Evolutionary conservation across 2,797 vertebrate species (phyloP).

Genomic region (Chaenodraco wilsoni): DNA sequence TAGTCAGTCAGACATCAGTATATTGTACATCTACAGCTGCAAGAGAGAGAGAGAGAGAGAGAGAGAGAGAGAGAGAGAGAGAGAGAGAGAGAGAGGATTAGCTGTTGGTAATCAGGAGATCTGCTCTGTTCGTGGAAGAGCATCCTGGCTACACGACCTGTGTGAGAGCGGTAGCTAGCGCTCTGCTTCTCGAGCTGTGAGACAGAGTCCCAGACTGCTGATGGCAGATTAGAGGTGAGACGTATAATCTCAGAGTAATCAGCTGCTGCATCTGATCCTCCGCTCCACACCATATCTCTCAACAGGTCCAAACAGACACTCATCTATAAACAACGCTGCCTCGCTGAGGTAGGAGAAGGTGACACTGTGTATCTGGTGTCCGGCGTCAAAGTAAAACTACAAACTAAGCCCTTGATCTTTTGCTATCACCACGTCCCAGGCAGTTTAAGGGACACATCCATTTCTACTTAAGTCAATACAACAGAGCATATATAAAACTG

Average conservation of each 20-base stretch:
- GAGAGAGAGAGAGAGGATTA: slow-evolving; percentile 53
- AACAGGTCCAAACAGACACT: slow-evolving; percentile 77
- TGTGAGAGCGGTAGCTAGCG: slow-evolving; percentile 28
- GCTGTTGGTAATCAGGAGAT: slow-evolving; percentile 65
- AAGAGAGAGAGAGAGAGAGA: slow-evolving; percentile 32
- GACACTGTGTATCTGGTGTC: slow-evolving; percentile 41
- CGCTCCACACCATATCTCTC: slow-evolving; percentile 61
- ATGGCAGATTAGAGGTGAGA: slow-evolving; percentile 80
- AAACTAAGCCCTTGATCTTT: slow-evolving; percentile 22
- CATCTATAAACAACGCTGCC: slow-evolving; percentile 56
- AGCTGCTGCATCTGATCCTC: slow-evolving; percentile 76
- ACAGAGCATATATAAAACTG: slow-evolving; percentile 60
- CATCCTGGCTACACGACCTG: slow-evolving; percentile 60
- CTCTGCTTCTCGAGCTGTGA: slow-evolving; percentile 62
- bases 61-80: slow-evolving; percentile 31
- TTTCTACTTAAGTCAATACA: slow-evolving; percentile 50
- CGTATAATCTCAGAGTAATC: slow-evolving; percentile 77
- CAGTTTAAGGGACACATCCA: slow-evolving; percentile 19
- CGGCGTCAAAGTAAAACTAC: slow-evolving; percentile 9
- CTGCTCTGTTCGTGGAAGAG: slow-evolving; percentile 61
- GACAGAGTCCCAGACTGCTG: slow-evolving; percentile 71
- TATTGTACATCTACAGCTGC: slow-evolving; percentile 39
- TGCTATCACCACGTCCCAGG: slow-evolving; percentile 14
- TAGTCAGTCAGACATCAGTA: slow-evolving; percentile 29
- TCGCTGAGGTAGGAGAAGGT: slow-evolving; percentile 22